Percentiles rank a stretch among this genome's conserved stretches.
phyloP scores from a whole-genome alignment of 2,888 invertebrate species.

The Ectemnius lituratus region DNA sequence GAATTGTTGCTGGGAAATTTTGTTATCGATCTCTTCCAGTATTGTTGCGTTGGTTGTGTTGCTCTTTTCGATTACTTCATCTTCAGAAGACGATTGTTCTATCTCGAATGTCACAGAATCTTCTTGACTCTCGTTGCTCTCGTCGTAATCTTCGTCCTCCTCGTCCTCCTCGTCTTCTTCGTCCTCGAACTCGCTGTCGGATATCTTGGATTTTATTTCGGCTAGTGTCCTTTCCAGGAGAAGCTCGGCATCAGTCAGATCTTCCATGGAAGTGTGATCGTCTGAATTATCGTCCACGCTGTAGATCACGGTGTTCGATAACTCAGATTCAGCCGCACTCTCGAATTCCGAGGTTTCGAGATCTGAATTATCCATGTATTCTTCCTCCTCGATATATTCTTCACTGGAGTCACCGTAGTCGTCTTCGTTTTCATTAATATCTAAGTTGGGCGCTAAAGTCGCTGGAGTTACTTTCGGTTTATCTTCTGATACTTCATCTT shows the following conservation, averaged over 20 bases:
- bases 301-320: conserved; percentile 34
- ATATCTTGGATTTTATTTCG: conserved; percentile 72
- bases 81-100: conserved; percentile 32
- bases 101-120: conserved; percentile 24
- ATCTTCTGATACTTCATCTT: not conserved
- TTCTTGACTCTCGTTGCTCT: conserved; percentile 35
- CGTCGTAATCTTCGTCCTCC: conserved; percentile 28
- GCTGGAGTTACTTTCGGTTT: not conserved
- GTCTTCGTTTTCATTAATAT: conserved; percentile 40
- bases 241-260: conserved; percentile 70
- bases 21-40: not conserved
- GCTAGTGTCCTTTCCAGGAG: conserved; percentile 71
- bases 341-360: conserved; percentile 44
- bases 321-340: conserved; percentile 44
- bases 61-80: conserved; percentile 25
- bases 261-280: conserved; percentile 69
- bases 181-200: conserved; percentile 69
- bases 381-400: conserved; percentile 34
- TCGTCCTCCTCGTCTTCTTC: conserved; percentile 43
- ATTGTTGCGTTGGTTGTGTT: conserved; percentile 10
- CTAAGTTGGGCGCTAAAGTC: not conserved
- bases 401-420: conserved; percentile 27
- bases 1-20: not conserved
- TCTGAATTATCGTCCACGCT: conserved; percentile 38
- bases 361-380: conserved; percentile 33